These are phyloP conservation scores for Sinopyrophorus schimmeli DNA, from an alignment of 2,888 invertebrate species.

Conservation along the genomic window DNA sequence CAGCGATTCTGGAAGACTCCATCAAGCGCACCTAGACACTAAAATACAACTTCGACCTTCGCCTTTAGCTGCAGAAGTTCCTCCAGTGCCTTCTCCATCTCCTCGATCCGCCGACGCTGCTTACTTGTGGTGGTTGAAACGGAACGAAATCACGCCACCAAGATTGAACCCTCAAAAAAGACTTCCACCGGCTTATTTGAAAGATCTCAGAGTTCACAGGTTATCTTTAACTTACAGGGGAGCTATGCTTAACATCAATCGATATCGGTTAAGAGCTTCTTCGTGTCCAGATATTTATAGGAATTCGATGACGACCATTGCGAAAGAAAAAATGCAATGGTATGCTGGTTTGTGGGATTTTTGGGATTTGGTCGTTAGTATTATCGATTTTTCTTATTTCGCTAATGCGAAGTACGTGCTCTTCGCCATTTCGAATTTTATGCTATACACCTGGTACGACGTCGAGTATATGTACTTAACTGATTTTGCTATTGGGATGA, in stretches of 20 bases:
- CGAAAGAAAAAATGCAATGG: constrained; percentile 78
- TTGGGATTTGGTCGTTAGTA: constrained; percentile 74
- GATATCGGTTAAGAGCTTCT: constrained; percentile 78
- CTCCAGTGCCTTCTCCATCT: constrained; percentile 51
- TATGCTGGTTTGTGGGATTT: constrained; percentile 76
- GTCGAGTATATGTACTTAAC: constrained; percentile 91
- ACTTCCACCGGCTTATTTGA: constrained; percentile 68
- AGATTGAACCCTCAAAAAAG: constrained; percentile 50
- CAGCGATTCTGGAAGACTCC: constrained; percentile 65
- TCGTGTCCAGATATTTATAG: constrained; percentile 90
- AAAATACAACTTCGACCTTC: constrained; percentile 48
- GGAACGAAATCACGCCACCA: constrained; percentile 56
- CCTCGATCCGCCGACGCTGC: constrained; percentile 55
- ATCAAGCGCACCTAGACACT: constrained; percentile 52
- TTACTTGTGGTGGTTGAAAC: constrained; percentile 61
- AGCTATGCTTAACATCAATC: constrained; percentile 82
- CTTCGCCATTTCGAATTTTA: constrained; percentile 85
- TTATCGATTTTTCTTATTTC: constrained; percentile 82
- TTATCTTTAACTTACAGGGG: constrained; percentile 82
- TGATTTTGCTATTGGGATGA: constrained; percentile 75
- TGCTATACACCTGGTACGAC: constrained; percentile 91
- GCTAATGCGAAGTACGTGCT: constrained; percentile 71
- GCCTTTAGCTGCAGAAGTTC: constrained; percentile 50
- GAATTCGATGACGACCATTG: constrained; percentile 83
- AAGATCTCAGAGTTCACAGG: constrained; percentile 73